A percentile compares a stretch with the other conserved stretches of the same genome.
These are phyloP conservation scores for Metridium senile DNA, from an alignment of 92 coral and sea anemone species.

Conservation along the genomic window DNA sequence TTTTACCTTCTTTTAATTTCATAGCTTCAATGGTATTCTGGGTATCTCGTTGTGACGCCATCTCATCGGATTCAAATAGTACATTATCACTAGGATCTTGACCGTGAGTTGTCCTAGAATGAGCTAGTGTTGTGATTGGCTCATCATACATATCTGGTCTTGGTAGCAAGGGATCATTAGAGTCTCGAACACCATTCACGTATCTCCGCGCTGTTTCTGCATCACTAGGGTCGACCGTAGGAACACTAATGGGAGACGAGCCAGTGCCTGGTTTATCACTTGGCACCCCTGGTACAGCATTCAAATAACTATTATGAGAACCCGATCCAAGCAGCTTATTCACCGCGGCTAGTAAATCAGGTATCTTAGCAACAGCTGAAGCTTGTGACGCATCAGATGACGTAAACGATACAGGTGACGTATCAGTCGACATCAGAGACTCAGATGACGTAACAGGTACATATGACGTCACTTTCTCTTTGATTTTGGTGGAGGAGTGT, in stretches of 20 bases:
- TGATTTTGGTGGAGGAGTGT: background rate
- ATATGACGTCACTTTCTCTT: slow-evolving; percentile 1
- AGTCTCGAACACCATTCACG: background rate
- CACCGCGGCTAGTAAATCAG: slow-evolving; percentile 34
- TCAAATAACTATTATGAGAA: background rate
- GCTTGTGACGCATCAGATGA: slow-evolving; percentile 20
- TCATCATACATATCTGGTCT: slow-evolving; percentile 44
- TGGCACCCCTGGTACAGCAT: slow-evolving; percentile 10
- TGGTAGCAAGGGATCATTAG: slow-evolving; percentile 13
- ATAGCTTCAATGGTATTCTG: slow-evolving; percentile 50
- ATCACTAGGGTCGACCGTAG: background rate
- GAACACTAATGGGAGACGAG: slow-evolving; percentile 5
- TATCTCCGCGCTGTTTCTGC: slow-evolving; percentile 18
- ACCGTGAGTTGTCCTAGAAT: slow-evolving; percentile 9
- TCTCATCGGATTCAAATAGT: slow-evolving; percentile 75
- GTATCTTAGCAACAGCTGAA: slow-evolving; percentile 19
- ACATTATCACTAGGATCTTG: slow-evolving; percentile 64
- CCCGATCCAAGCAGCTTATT: slow-evolving; percentile 29
- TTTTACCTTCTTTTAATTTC: slow-evolving; percentile 72
- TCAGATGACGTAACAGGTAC: background rate
- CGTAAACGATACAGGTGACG: slow-evolving; percentile 23
- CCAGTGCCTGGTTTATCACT: slow-evolving; percentile 17
- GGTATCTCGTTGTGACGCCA: slow-evolving; percentile 66
- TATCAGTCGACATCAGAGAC: slow-evolving; percentile 9
- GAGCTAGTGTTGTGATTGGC: slow-evolving; percentile 40